Conservation (phyloP, 37 sponge, comb jelly and placozoan species). For the Hexactinellida sp. region DNA sequence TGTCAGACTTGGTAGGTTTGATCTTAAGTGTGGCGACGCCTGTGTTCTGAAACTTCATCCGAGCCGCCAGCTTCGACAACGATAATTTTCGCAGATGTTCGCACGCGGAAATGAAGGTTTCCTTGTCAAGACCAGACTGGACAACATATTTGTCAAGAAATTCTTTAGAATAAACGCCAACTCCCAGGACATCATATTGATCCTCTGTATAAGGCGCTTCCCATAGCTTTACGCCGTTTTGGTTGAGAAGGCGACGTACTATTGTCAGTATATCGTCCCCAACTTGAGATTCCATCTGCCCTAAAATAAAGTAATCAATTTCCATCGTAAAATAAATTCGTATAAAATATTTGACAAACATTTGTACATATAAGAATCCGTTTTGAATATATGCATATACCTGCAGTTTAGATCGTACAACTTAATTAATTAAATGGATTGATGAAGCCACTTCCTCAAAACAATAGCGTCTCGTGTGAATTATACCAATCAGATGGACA, state of each 20-base stretch:
- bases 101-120: neutral
- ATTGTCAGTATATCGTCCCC: neutral
- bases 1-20: slow-evolving; percentile 10
- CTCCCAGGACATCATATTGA: neutral
- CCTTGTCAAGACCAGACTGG: neutral
- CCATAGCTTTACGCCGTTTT: slow-evolving; percentile 12
- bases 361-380: neutral
- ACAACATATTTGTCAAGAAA: neutral
- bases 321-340: neutral
- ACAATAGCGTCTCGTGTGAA: neutral
- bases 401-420: neutral
- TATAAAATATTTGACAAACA: no score
- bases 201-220: neutral
- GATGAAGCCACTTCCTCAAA: neutral
- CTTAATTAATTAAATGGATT: neutral
- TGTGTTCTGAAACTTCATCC: neutral
- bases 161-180: neutral
- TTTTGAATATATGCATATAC: no score
- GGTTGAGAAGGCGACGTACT: slow-evolving; percentile 10
- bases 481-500: neutral
- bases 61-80: neutral
- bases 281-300: neutral
- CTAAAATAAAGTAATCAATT: neutral
- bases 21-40: neutral
- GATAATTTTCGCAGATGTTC: neutral